A percentile compares a stretch with the other conserved stretches of the same genome.
phyloP scores from a whole-genome alignment of 2,113 vertebrate species.

The Chamaea fasciata region DNA sequence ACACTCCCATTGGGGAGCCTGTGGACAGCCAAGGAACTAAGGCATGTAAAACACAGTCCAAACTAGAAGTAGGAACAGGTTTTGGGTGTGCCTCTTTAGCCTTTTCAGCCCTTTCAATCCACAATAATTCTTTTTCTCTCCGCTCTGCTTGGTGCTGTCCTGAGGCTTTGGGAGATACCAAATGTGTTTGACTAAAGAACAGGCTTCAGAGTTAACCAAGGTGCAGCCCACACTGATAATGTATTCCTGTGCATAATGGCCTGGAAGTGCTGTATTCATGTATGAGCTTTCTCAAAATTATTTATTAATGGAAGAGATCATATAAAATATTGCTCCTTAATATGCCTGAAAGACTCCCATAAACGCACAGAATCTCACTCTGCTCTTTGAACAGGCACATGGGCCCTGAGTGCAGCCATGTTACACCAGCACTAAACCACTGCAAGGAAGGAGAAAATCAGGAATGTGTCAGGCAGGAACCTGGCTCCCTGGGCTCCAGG shows the following conservation, averaged over 20 bases:
- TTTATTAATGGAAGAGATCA: conserved; percentile 36
- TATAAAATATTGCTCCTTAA: conserved; percentile 24
- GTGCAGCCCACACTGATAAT: not conserved
- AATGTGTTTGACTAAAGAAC: not conserved
- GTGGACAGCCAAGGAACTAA: not conserved
- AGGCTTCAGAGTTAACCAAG: not conserved
- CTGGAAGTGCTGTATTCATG: not conserved
- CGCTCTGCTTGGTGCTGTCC: not conserved
- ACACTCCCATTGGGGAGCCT: not conserved
- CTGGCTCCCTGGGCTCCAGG: conserved; percentile 44
- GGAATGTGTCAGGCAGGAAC: not conserved
- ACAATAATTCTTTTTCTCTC: not conserved
- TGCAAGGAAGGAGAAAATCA: not conserved
- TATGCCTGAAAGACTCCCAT: not conserved
- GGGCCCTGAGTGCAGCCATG: not conserved
- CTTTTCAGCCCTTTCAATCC: not conserved
- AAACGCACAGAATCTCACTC: not conserved
- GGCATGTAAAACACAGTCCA: not conserved
- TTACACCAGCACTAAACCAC: not conserved
- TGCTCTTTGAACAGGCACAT: not conserved
- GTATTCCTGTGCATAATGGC: not conserved
- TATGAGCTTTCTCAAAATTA: conserved; percentile 25
- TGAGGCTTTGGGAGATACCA: not conserved
- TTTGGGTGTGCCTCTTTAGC: not conserved
- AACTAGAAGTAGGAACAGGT: not conserved